Evolutionary conservation across 2,797 vertebrate species (phyloP), one percentile per base, ranked within the genome.

Genomic region (Sciaenops ocellatus): DNA sequence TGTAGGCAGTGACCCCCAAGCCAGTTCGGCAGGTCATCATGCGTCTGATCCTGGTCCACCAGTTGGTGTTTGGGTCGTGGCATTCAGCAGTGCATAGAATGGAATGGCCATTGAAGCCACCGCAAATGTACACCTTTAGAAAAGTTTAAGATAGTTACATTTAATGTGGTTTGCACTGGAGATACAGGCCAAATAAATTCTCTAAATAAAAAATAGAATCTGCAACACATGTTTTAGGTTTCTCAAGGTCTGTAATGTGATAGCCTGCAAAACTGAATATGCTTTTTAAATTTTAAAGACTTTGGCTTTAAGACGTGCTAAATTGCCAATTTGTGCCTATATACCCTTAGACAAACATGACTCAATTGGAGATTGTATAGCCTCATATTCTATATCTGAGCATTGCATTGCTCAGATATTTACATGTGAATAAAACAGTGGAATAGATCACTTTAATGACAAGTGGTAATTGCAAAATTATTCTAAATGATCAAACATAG

Each of bases 1-100:
- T 67, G 67, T 78, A 90, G 22, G 85, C 66, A 22, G 72, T 34
- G 7, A 89, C 76, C 1, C 90, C 83, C 87, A 0, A 94, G 92
- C 82, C 96, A 82, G 85, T 95, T 86, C 79, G 96, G 84, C 0
- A 93, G 88, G 82, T 83, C 13, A 34, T 73, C 90, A 97, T 97
- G 69, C 93, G 88, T 15, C 90, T 50, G 0, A 96, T 96, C 48
- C 94, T 68, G 0, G 90, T 96, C 96, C 96, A 97, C 72, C 95
- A 93, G 69, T 96, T 96, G 42, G 90, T 94, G 67, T 95, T 89
- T 0, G 96, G 95, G 75, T 95, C 62, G 0, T 96, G 97, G 0
- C 86, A 87, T 52, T 97, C 97, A 0, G 95, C 96, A 0, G 94
- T 93, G 82, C 89, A 92, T 61, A 96, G 93, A 17, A 90, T 90